Base-by-base conservation (phyloP, 1,140 invertebrate genomes). In the Drosophila yakuba region DNA sequence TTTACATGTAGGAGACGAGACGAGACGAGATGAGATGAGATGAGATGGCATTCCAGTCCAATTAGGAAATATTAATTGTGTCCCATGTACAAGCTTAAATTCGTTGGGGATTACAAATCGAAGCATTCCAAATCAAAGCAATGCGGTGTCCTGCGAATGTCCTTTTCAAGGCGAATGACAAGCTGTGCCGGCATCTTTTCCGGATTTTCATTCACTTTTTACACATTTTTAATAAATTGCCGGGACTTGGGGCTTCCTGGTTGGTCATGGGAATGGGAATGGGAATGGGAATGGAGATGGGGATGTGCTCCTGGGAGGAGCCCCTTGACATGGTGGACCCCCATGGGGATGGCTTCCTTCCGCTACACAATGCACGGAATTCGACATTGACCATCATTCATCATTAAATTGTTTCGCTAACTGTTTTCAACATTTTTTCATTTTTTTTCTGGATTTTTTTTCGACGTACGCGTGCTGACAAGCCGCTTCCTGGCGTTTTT, bases 331-430 rank as follows among this genome's bases (percentile, higher is more conserved):
- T 15, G 8, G 17, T 23, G 8, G 17, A 20, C 43, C 25, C 28
- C 48, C 44, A 35, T 10, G 0, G 3, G n/a, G 60, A 44, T 17
- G 56, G 60, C 38, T 62, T 52, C 36, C 51, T 55, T 41, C 35
- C 25, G 32, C 15, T n/a, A 36, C 35, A 55, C 61, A 54, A 60
- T 54, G 47, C 55, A 60, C 50, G 68, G 71, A 67, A 80, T 85
- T 80, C 47, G 58, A 59, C 51, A 82, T 86, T 86, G 83, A 86
- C 83, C 83, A 86, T 86, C 83, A 86, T 86, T 86, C 83, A 86
- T 86, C 83, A 86, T 86, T 86, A 86, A 86, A 86, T 86, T 86
- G 83, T 86, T 86, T 86, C 83, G 79, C 83, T 88, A 86, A 86
- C 78, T 86, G 79, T 86, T 85, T 88, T 86, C 79, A 79, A 64